Base-by-base conservation (phyloP, 2,888 invertebrate genomes). In the Epistrophe grossulariae region DNA sequence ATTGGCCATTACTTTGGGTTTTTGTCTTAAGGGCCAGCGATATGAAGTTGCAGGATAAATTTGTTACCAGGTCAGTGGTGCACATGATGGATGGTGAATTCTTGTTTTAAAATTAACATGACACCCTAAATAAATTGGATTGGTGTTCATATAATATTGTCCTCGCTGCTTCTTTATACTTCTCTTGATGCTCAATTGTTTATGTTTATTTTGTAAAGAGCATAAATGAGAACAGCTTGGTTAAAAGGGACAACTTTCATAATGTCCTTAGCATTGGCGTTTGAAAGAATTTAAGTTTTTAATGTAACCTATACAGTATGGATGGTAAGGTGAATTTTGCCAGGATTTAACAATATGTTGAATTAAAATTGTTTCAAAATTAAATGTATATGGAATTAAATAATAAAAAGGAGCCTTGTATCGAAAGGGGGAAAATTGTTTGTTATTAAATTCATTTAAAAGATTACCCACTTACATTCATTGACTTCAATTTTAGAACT, bases 1-100 rank as follows among this genome's bases (percentile, higher is more conserved):
- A 40, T 68, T 45, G 55, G 57, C 68, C 59, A 79, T 79, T 74
- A 84, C 57, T 84, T 79, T 70, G 48, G 71, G 17, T 81, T 57
- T 77, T 70, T 17, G 50, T 68, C 50, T 66, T 71, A 55, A 31
- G 38, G 55, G 15, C 43, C n/a, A 43, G 48, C 70, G 31, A 38
- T 48, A 24, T 52, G 40, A 52, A 60, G 62, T 50, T 71, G 72
- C 57, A 40, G 77, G 55, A 85, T 78, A 70, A 81, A 73, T 85
- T 68, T 81, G 72, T 81, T 77, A 50, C 77, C 60, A 77, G 81
- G 77, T 78, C 77, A 78, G 81, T 84, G 81, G 81, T 77, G 66
- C 72, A 78, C 73, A 81, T 72, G 77, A 78, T 73, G 55, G 70
- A 84, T 74, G 70, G 70, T 11, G 62, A 70, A 64, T 70, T 62